Percentiles rank a stretch among this genome's conserved stretches.
phyloP scores from a whole-genome alignment of 2,888 invertebrate species.

The Ophonus ardosiacus region DNA sequence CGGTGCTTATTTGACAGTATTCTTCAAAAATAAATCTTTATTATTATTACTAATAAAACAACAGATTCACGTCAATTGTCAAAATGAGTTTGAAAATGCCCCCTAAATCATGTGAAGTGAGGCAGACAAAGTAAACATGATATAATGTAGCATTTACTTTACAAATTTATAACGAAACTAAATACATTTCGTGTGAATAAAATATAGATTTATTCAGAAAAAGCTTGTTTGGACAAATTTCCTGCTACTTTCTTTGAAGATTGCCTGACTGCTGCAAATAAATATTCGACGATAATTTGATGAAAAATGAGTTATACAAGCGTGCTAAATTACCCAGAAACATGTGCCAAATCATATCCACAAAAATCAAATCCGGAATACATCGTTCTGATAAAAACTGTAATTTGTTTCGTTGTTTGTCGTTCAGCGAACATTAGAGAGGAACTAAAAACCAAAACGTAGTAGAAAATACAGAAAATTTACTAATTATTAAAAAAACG shows the following conservation, averaged over 20 bases:
- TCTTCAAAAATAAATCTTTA: no score
- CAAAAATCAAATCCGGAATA: constrained; percentile 35
- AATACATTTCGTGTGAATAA: not conserved
- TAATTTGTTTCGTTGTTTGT: constrained; percentile 32
- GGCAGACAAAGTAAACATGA: not conserved
- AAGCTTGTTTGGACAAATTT: constrained; percentile 22
- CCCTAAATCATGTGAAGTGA: no score
- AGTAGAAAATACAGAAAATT: not conserved
- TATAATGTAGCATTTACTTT: not conserved
- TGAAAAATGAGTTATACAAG: constrained; percentile 40
- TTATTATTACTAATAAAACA: no score
- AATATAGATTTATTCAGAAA: constrained; percentile 22
- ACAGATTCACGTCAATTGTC: no score
- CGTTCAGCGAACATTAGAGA: constrained; percentile 17
- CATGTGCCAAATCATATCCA: constrained; percentile 26
- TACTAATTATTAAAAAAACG: not conserved
- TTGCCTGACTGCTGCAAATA: constrained; percentile 32
- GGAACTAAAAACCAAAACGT: not conserved
- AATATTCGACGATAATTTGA: constrained; percentile 36
- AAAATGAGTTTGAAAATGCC: no score
- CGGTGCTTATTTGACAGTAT: no score
- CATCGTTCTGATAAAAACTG: constrained; percentile 18
- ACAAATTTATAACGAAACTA: not conserved
- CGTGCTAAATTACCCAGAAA: constrained; percentile 36
- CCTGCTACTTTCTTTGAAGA: constrained; percentile 15